Conservation (phyloP, 2,888 invertebrate genomes). For the Deilephila elpenor region DNA sequence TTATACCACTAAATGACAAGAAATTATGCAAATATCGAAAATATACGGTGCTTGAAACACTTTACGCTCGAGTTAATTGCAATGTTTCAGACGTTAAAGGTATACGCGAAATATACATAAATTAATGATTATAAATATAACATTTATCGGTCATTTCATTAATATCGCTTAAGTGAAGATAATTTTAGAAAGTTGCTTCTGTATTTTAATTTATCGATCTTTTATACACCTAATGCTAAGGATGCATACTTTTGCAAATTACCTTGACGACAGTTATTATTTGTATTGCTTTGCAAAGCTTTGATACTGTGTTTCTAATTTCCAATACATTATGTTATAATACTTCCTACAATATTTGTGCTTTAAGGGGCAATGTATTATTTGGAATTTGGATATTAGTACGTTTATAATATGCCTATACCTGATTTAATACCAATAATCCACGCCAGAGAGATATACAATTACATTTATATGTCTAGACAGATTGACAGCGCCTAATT, state of each 20-base stretch:
- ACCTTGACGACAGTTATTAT: neutral
- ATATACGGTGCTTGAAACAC: slow-evolving; percentile 56
- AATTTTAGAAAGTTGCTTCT: slow-evolving; percentile 31
- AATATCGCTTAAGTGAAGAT: slow-evolving; percentile 22
- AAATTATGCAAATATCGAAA: slow-evolving; percentile 59
- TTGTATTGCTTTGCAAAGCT: neutral
- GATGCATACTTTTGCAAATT: neutral
- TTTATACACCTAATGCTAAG: neutral
- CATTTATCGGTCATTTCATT: slow-evolving; percentile 31
- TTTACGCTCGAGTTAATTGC: slow-evolving; percentile 53
- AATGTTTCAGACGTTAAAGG: slow-evolving; percentile 45
- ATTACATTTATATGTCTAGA: no score
- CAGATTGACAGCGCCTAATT: no score
- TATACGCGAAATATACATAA: slow-evolving; percentile 43
- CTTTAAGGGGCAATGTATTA: no score
- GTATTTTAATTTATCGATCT: neutral
- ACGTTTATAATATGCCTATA: no score
- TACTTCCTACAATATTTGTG: no score
- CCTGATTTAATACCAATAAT: no score
- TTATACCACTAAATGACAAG: slow-evolving; percentile 53
- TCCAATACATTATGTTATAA: no score
- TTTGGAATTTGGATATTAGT: no score
- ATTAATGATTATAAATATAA: slow-evolving; percentile 32
- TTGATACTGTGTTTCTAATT: no score
- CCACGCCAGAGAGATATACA: no score